Base-by-base conservation (phyloP, 1,140 invertebrate species). In the Mylabris phalerata region DNA sequence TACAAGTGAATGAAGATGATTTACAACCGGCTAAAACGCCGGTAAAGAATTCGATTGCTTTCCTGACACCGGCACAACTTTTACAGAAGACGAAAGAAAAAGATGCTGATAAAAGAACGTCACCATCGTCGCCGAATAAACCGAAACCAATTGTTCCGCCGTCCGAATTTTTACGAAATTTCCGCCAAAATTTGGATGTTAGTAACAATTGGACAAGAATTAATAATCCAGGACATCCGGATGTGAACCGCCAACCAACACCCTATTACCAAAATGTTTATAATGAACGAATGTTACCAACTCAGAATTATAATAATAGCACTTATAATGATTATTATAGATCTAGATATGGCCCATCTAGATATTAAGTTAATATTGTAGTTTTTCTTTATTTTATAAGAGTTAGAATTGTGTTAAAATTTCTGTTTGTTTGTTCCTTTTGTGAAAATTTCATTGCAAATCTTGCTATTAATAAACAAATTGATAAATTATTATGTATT, bases 61-160 rank as follows among this genome's bases (percentile, higher is more conserved):
- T 48, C 13, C 40, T 67, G 11, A 67, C 65, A 9, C 60, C 65
- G 4, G 65, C 65, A 4, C 63, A 67, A 44, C 11, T 67, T 27
- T 52, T 66, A 32, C 54, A 50, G 13, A 48, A 61, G 24, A 46
- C 48, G 24, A 57, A 61, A 40, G 48, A 44, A 3, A 48, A 44
- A 27, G 42, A 45, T 10, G 32, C 19, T 19, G 19, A 19, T 19
- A 1, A 19, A 19, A 32, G 26, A 52, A 55, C 25, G 3, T 25
- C 19, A 7, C 9, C n/a, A 42, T 11, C 9, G 2, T 11, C 41
- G 10, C 9, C 41, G 41, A 42, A 42, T 42, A 42, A 42, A 1
- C 3, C 7, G 32, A 32, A 32, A 32, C 7, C 7, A 52, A 3
- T 41, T 9, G 6, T 19, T 11, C 11, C n/a, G 44, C n/a, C 25